A percentile compares a stretch with the other conserved stretches of the same genome.
These are phyloP conservation scores for Gymnorhina tibicen DNA, from an alignment of 2,113 vertebrate genomes.

Conservation along the genomic window DNA sequence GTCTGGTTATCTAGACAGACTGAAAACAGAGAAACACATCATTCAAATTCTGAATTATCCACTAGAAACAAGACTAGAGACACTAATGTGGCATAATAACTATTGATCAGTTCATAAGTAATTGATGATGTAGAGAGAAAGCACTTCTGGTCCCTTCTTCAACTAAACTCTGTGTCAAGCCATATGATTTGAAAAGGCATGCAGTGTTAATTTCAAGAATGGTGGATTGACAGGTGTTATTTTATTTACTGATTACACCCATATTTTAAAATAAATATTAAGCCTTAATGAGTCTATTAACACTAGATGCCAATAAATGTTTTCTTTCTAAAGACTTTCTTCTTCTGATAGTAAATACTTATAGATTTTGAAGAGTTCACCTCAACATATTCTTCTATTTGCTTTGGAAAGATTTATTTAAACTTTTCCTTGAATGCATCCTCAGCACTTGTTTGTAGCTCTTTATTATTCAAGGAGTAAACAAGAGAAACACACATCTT, in stretches of 20 bases:
- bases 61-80: neutral
- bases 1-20: neutral
- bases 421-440: neutral
- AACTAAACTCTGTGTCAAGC: neutral
- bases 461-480: neutral
- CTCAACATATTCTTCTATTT: neutral
- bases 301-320: neutral
- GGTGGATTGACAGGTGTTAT: accelerated
- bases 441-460: neutral
- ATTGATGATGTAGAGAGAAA: neutral
- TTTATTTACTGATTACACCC: neutral
- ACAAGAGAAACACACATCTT: neutral
- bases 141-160: neutral
- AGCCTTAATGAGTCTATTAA: neutral
- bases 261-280: neutral
- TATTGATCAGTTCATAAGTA: neutral
- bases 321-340: neutral
- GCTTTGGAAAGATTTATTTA: neutral
- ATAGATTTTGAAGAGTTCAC: neutral
- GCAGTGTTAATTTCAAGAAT: neutral
- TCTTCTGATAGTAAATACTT: neutral
- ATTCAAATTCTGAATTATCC: neutral
- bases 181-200: neutral
- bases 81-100: neutral
- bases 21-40: neutral